Percentiles rank a stretch among this genome's conserved stretches.
These are phyloP conservation scores for Orussus abietinus DNA, from an alignment of 1,140 invertebrate species.

Conservation along the genomic window DNA sequence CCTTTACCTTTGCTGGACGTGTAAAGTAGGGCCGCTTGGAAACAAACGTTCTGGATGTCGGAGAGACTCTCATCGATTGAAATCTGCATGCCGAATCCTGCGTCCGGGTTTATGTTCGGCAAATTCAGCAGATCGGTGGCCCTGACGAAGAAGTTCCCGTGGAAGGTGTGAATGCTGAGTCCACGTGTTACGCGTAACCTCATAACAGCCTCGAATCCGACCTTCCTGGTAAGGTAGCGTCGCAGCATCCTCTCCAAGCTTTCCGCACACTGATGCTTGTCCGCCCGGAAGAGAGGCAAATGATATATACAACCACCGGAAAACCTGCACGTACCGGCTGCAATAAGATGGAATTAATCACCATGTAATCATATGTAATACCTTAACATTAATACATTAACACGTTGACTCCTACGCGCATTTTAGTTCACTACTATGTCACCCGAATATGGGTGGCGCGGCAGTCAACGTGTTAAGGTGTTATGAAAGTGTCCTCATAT, in stretches of 20 bases:
- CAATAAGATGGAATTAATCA: too few species aligned
- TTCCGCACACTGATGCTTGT: constrained; percentile 67
- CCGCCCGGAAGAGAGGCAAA: constrained; percentile 82
- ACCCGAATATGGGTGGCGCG: too few species aligned
- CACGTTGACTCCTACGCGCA: too few species aligned
- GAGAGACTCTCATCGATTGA: constrained; percentile 88
- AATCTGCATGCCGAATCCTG: constrained; percentile 97
- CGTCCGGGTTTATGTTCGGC: constrained; percentile 97
- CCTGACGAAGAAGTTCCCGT: constrained; percentile 98
- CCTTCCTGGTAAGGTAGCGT: constrained; percentile 92
- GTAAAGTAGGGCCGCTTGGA: constrained; percentile 96
- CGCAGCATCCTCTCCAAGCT: constrained; percentile 76
- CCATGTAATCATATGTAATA: too few species aligned
- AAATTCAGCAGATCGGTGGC: constrained; percentile 95
- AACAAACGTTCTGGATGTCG: constrained; percentile 86
- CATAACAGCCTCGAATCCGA: constrained; percentile 99
- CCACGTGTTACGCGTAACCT: constrained; percentile 91
- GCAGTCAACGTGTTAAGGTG: too few species aligned
- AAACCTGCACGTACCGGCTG: constrained; percentile 90
- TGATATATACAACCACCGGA: constrained; percentile 93
- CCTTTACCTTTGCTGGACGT: constrained; percentile 96
- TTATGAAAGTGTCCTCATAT: too few species aligned
- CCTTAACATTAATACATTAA: too few species aligned
- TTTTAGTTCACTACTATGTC: too few species aligned
- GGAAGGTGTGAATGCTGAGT: constrained; percentile 94